A percentile compares a stretch with the other conserved stretches of the same genome.
These are phyloP conservation scores for Leptarthrus brevirostris DNA, from an alignment of 2,888 invertebrate genomes.

Conservation along the genomic window DNA sequence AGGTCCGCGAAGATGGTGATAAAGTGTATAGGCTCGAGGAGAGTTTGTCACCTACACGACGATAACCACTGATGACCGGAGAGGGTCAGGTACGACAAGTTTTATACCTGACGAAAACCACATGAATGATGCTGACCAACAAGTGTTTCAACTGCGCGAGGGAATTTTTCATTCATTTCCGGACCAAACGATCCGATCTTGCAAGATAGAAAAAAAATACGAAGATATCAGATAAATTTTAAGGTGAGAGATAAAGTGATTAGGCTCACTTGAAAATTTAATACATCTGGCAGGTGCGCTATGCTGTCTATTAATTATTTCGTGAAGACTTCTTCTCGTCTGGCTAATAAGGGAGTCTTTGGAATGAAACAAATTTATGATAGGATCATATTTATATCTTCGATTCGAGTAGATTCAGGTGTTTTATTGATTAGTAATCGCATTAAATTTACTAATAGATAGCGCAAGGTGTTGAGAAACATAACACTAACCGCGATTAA, in stretches of 20 bases:
- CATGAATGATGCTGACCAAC: no score
- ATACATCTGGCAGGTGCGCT: constrained; percentile 14
- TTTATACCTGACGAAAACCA: not conserved
- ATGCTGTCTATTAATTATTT: constrained; percentile 19
- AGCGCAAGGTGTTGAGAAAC: no score
- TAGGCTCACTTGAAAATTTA: constrained; percentile 27
- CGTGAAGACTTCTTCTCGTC: no score
- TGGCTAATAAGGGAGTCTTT: not conserved
- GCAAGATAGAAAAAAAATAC: no score
- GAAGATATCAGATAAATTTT: not conserved
- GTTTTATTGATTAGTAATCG: not conserved
- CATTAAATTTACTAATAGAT: not conserved
- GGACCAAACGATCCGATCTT: no score
- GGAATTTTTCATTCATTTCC: not conserved
- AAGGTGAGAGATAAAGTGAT: constrained; percentile 40
- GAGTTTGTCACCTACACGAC: constrained; percentile 41
- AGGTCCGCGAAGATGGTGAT: constrained; percentile 34
- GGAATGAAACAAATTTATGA: not conserved
- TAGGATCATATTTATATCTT: not conserved
- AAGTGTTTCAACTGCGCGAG: no score
- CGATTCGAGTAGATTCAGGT: not conserved
- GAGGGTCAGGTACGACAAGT: constrained; percentile 6
- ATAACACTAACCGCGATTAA: not conserved
- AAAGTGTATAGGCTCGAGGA: constrained; percentile 13
- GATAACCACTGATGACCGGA: not conserved